Evolutionary conservation across 1,140 invertebrate genomes (phyloP), one percentile per base, ranked within the genome.

Genomic region (Drosophila rufa): DNA sequence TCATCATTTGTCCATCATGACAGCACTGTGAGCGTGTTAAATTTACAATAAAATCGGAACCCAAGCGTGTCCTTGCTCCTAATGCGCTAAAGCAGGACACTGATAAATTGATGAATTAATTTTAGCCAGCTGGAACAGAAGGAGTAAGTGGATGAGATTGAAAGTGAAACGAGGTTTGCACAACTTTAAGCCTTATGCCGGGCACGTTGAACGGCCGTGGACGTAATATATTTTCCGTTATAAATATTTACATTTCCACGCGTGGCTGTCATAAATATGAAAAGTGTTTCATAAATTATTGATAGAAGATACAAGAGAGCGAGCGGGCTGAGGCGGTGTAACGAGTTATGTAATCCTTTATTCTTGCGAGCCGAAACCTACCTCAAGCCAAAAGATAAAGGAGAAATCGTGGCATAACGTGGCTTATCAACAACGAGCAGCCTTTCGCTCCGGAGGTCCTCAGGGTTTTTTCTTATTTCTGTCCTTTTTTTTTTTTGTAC

Each of bases 241-340:
- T 65, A 79, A 79, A 69, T 69, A 51, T 64, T 79, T 38, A 43
- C 55, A 76, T 47, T 77, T 68, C 46, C 67, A 69, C 62, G 69
- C 81, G 65, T 59, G 62, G 40, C 55, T 76, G 69, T 79, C 82
- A 87, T 86, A 82, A 86, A 86, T 85, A 82, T 64, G 73, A 62
- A 65, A 66, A 58, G 61, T 56, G 51, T 61, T 78, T 78, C 57
- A 78, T 78, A 78, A 77, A 78, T 78, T 78, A 78, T 78, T 78
- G 65, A 78, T 69, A 45, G 12, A 47, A 59, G 51, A 57, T 42
- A 56, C 17, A 30, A 3, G 36, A 2, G 42, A 15, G 59, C n/a
- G 47, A 30, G 27, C 27, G 27, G 55, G 27, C 30, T 5, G 56
- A 25, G 27, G 36, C 5, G 27, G 56, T 19, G 14, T 33, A 59